phyloP scores from a whole-genome alignment of 2,113 vertebrate genomes.

The Lanius collurio region DNA sequence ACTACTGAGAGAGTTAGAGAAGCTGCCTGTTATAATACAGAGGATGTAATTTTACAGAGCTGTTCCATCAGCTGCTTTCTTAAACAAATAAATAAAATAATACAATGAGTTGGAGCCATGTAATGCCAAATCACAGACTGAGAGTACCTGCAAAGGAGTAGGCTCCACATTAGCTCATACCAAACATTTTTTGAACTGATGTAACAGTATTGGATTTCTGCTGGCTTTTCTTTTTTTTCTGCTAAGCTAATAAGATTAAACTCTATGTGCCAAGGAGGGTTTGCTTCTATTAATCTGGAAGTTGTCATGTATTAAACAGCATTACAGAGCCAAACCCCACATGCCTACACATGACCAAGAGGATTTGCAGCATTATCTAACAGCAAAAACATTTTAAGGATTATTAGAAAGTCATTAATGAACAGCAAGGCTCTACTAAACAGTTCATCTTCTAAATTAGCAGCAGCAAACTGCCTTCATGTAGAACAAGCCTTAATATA shows the following conservation, averaged over 20 bases:
- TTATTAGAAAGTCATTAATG: constrained; percentile 31
- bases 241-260: constrained; percentile 28
- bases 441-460: not conserved
- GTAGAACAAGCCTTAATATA: not conserved
- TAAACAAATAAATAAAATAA: not conserved
- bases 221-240: not conserved
- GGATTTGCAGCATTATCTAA: not conserved
- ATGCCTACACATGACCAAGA: not conserved
- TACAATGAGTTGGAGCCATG: not conserved
- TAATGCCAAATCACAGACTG: not conserved
- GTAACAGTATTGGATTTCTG: constrained; percentile 17
- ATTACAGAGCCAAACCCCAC: not conserved
- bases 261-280: constrained; percentile 3
- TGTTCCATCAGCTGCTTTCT: not conserved
- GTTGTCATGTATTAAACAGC: constrained; percentile 17
- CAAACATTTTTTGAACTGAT: not conserved
- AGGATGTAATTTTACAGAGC: not conserved
- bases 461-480: not conserved
- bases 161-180: not conserved
- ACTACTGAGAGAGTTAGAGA: not conserved
- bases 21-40: not conserved
- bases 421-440: not conserved
- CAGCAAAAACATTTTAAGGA: constrained; percentile 4
- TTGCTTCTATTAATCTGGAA: constrained; percentile 41
- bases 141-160: not conserved